These are phyloP conservation scores for Aphelocoma californica DNA, from an alignment of 2,797 vertebrate genomes.

Conservation along the genomic window DNA sequence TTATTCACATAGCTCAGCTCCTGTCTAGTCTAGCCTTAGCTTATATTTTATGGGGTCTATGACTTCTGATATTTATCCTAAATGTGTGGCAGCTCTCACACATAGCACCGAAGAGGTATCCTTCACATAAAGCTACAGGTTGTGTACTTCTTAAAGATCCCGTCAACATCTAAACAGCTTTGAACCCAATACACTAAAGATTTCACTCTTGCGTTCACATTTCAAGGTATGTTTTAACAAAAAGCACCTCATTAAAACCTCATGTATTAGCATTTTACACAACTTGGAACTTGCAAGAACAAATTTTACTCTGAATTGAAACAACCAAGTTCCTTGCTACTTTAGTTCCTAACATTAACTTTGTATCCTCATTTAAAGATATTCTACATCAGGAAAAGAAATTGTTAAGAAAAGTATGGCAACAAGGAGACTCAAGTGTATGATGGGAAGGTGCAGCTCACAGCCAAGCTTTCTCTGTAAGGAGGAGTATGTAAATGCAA, in stretches of 20 bases:
- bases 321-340: background rate
- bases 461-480: background rate
- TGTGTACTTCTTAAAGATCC: background rate
- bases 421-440: background rate
- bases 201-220: background rate
- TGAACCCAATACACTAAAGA: background rate
- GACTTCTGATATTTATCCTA: background rate
- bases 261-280: background rate
- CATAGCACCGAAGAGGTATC: background rate
- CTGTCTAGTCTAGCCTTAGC: background rate
- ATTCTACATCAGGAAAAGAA: background rate
- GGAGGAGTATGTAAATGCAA: background rate
- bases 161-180: background rate
- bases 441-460: background rate
- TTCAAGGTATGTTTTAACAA: background rate
- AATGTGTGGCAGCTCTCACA: background rate
- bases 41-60: background rate
- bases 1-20: background rate
- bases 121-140: background rate
- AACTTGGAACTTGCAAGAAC: background rate
- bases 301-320: background rate
- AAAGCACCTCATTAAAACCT: background rate
- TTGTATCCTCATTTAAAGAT: background rate
- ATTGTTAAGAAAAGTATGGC: background rate
- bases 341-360: background rate